A percentile compares a stretch with the other conserved stretches of the same genome.
These are phyloP conservation scores for Paedocypris sp. DNA, from an alignment of 2,113 vertebrate genomes.

Conservation along the genomic window DNA sequence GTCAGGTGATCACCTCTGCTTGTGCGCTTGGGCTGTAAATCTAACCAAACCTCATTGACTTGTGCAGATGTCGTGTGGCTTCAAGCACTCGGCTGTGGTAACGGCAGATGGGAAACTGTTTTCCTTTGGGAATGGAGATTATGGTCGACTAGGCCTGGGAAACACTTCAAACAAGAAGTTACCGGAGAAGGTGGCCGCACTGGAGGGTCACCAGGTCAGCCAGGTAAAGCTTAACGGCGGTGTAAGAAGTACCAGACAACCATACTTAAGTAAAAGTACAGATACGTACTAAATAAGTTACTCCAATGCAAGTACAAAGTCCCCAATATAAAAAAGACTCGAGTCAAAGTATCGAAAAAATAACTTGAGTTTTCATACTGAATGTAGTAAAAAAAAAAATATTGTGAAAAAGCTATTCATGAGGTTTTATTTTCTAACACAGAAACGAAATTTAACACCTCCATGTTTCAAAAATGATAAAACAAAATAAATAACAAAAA, in stretches of 20 bases:
- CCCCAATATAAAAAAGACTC: no score
- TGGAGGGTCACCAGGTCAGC: constrained; percentile 64
- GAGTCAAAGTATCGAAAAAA: no score
- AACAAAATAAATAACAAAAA: no score
- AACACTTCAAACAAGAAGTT: constrained; percentile 70
- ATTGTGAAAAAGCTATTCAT: no score
- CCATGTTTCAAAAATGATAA: no score
- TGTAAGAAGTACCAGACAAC: neutral
- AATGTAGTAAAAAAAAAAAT: no score
- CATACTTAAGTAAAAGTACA: neutral
- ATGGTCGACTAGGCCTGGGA: constrained; percentile 64
- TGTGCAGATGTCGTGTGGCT: constrained; percentile 63
- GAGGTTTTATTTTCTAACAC: no score
- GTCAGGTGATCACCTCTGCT: constrained; percentile 35
- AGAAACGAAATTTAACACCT: no score
- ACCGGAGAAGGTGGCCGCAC: constrained; percentile 61
- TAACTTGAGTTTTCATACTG: no score
- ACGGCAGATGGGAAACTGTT: constrained; percentile 69
- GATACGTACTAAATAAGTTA: no score
- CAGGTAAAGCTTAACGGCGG: constrained; percentile 48
- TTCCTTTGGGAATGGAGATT: constrained; percentile 70
- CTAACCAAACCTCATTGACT: no score
- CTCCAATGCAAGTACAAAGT: no score
- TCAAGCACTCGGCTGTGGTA: constrained; percentile 67
- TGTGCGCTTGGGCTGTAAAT: neutral